Percentiles rank a stretch among this genome's conserved stretches.
These are phyloP conservation scores for Protobothrops mucrosquamatus DNA, from an alignment of 2,113 vertebrate genomes.

Conservation along the genomic window DNA sequence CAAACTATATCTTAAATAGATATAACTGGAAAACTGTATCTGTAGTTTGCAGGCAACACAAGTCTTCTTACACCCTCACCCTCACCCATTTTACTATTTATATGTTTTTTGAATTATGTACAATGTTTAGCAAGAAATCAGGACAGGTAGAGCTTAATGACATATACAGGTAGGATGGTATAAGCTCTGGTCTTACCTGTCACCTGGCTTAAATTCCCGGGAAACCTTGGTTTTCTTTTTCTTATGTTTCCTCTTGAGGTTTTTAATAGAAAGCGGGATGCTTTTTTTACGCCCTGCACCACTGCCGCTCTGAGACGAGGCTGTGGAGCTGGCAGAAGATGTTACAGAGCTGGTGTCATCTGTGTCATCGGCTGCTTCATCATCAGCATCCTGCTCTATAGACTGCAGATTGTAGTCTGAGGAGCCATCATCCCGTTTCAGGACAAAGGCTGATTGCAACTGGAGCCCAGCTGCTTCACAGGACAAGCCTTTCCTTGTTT, in stretches of 20 bases:
- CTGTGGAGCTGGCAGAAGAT: conserved; percentile 94
- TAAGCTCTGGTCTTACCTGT: conserved; percentile 73
- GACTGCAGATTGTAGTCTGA: conserved; percentile 73
- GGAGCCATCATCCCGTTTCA: conserved; percentile 56
- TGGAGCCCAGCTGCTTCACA: conserved; percentile 27
- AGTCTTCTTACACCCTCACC: not conserved
- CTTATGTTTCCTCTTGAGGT: conserved; percentile 97
- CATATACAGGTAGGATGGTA: not conserved
- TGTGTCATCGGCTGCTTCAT: conserved; percentile 90
- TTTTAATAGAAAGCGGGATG: conserved; percentile 94
- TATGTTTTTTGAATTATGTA: not conserved
- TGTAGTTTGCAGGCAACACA: not conserved
- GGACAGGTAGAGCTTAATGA: not conserved
- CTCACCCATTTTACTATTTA: not conserved
- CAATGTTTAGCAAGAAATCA: not conserved
- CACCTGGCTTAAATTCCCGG: conserved; percentile 92
- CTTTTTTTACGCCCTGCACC: conserved; percentile 87
- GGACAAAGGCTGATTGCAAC: conserved; percentile 66
- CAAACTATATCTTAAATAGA: not conserved
- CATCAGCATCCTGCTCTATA: conserved; percentile 87
- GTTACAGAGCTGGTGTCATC: conserved; percentile 96
- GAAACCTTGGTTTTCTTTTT: conserved; percentile 96
- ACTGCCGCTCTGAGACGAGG: conserved; percentile 90
- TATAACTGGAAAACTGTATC: not conserved
- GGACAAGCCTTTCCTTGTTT: conserved; percentile 43